Evolutionary conservation across 2,888 invertebrate genomes (phyloP).

Genomic region (Hydropsyche betteni): DNA sequence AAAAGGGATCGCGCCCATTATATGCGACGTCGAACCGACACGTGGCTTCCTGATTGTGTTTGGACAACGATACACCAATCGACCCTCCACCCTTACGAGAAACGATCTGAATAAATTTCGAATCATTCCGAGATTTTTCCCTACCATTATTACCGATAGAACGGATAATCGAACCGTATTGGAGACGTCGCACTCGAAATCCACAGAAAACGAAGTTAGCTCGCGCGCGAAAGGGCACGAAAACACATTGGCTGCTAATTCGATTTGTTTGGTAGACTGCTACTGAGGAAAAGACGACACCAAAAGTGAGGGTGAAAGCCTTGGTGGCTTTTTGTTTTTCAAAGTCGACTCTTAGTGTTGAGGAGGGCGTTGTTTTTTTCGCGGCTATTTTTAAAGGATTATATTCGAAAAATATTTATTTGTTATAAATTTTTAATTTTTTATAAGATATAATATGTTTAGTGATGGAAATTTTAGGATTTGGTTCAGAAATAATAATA

Average conservation of each 20-base stretch:
- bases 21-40: constrained; percentile 40
- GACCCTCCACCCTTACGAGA: constrained; percentile 5
- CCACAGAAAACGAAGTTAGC: constrained; percentile 46
- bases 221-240: constrained; percentile 42
- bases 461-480: no score
- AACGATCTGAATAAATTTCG: constrained; percentile 39
- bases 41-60: constrained; percentile 47
- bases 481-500: no score
- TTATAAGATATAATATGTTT: no score
- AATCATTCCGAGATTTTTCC: not conserved
- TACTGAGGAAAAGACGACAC: not conserved
- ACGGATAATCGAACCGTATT: constrained; percentile 4
- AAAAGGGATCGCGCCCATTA: constrained; percentile 43
- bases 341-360: not conserved
- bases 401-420: no score
- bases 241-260: constrained; percentile 51
- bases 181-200: constrained; percentile 24
- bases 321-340: constrained; percentile 8
- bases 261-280: constrained; percentile 47
- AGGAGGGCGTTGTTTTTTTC: no score
- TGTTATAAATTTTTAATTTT: no score
- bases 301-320: constrained; percentile 6
- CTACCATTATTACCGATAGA: not conserved
- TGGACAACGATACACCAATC: constrained; percentile 43
- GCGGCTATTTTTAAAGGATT: no score